A percentile compares a stretch with the other conserved stretches of the same genome.
Evolutionary conservation across 2,888 invertebrate genomes (phyloP).

Genomic region (Hipparchia semele): DNA sequence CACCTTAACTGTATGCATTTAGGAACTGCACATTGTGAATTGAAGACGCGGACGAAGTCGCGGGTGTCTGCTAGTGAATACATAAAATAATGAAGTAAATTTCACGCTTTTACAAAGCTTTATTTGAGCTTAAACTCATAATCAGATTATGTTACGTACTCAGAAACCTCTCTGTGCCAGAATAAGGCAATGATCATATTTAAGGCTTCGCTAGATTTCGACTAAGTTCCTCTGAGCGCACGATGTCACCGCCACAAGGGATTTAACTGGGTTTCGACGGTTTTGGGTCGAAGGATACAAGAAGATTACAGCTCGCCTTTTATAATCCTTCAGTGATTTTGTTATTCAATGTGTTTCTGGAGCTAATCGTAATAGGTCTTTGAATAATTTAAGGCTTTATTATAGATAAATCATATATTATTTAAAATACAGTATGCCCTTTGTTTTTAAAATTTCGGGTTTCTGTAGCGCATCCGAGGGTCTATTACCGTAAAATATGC

Average conservation of each 20-base stretch:
- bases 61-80: too few relatives aligned
- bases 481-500: too few relatives aligned
- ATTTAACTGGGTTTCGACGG: conserved; percentile 42
- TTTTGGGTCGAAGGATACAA: conserved; percentile 53
- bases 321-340: conserved; percentile 14
- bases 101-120: conserved; percentile 15
- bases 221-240: conserved; percentile 59
- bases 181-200: conserved; percentile 56
- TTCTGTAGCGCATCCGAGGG: too few relatives aligned
- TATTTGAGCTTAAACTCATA: conserved; percentile 45
- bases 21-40: too few relatives aligned
- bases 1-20: too few relatives aligned
- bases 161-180: conserved; percentile 45
- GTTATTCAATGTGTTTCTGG: not conserved
- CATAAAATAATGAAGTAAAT: not conserved
- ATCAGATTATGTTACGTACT: conserved; percentile 52
- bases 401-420: too few relatives aligned
- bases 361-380: too few relatives aligned
- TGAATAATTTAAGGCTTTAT: too few relatives aligned
- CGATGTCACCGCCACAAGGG: conserved; percentile 55
- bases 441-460: too few relatives aligned
- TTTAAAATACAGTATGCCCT: too few relatives aligned
- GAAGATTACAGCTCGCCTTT: conserved; percentile 48
- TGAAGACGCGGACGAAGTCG: too few relatives aligned
- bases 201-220: conserved; percentile 59